Evolutionary conservation across 2,113 vertebrate species (phyloP).

Genomic region (Heterotis niloticus): DNA sequence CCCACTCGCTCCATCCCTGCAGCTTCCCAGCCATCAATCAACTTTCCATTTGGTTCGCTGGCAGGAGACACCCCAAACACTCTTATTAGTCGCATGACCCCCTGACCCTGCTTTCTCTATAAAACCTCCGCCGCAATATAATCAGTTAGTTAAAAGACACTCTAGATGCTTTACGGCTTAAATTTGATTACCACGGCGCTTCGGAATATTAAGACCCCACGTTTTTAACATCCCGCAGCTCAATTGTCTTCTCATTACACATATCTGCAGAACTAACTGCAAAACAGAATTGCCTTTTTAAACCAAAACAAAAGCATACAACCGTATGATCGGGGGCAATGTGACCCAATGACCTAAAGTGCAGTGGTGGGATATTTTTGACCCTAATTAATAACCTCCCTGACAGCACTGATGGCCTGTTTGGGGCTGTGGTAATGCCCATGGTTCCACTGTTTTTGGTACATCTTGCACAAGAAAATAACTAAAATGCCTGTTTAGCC

Average conservation of each 20-base stretch:
- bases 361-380: not conserved
- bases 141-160: conserved; percentile 65
- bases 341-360: not conserved
- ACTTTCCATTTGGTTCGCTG: conserved; percentile 98
- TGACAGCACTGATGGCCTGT: not conserved
- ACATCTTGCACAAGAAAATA: too few species aligned
- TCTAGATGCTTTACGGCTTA: conserved; percentile 65
- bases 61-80: conserved; percentile 98
- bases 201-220: conserved; percentile 20
- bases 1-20: conserved; percentile 70
- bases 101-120: conserved; percentile 72
- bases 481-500: too few species aligned
- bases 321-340: not conserved
- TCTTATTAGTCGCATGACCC: conserved; percentile 94
- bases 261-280: not conserved
- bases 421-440: too few species aligned
- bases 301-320: too few species aligned
- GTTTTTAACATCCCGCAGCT: not conserved
- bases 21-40: conserved; percentile 92
- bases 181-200: conserved; percentile 53
- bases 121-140: conserved; percentile 75
- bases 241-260: not conserved
- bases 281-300: too few species aligned
- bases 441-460: too few species aligned
- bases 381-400: not conserved